Conservation (phyloP, 2,797 vertebrate genomes). For the Mus caroli region DNA sequence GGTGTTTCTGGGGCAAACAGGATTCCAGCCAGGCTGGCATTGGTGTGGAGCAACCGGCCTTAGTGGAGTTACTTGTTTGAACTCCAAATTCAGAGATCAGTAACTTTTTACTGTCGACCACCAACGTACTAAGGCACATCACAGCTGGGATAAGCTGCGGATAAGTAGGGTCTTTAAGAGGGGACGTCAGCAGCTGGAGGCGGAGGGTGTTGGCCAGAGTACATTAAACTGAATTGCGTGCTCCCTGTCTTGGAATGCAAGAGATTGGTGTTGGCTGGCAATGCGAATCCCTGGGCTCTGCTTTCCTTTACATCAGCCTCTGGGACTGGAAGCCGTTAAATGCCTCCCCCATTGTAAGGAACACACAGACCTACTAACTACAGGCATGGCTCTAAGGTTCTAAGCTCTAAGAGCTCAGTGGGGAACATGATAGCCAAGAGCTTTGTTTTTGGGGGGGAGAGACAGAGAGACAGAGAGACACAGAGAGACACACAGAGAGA, state of each 20-base stretch:
- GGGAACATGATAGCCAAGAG: neutral
- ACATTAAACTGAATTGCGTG: neutral
- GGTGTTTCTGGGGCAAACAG: slow-evolving; percentile 71
- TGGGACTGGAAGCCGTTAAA: neutral
- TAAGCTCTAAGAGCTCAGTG: neutral
- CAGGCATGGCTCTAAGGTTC: neutral
- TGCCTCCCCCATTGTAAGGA: rapidly evolving
- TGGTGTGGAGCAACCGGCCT: neutral
- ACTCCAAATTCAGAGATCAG: neutral
- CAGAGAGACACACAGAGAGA: too few relatives aligned
- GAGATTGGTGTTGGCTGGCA: neutral
- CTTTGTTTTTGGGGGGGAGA: neutral
- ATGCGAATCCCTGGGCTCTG: neutral
- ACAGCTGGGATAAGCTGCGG: neutral
- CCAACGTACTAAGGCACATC: neutral
- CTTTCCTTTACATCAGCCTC: neutral
- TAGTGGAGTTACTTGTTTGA: neutral
- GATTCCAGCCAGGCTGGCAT: slow-evolving; percentile 16
- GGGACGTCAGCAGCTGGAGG: neutral
- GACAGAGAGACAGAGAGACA: neutral
- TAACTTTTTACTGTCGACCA: neutral
- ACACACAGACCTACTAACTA: neutral
- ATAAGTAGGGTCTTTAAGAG: neutral
- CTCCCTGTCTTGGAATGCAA: neutral
- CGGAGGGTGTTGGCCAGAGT: neutral